Percentiles rank a stretch among this genome's conserved stretches.
phyloP scores from a whole-genome alignment of 2,797 vertebrate genomes.

The Thunnus albacares region DNA sequence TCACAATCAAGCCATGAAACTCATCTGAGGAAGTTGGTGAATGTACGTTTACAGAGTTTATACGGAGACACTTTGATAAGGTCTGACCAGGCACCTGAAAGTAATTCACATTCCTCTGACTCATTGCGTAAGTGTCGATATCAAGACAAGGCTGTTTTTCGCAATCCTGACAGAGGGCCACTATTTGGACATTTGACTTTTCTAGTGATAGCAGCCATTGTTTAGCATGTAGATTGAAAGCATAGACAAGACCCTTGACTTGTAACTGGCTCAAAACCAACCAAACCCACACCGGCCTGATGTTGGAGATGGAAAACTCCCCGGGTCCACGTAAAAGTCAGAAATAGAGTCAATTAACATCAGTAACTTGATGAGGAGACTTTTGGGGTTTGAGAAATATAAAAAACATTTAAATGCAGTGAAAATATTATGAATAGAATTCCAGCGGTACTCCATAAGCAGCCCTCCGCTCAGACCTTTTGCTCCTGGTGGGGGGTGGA shows the following conservation, averaged over 20 bases:
- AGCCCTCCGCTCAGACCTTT: constrained; percentile 61
- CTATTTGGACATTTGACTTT: constrained; percentile 60
- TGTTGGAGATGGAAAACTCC: constrained; percentile 59
- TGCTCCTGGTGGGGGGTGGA: constrained; percentile 66
- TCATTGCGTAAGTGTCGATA: constrained; percentile 30
- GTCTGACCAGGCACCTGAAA: background rate
- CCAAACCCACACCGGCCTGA: constrained; percentile 25
- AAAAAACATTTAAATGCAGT: constrained; percentile 63
- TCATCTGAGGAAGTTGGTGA: background rate
- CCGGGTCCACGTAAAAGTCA: constrained; percentile 45
- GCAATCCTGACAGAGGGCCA: constrained; percentile 40
- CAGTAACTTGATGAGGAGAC: constrained; percentile 66
- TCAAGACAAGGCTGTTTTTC: constrained; percentile 43
- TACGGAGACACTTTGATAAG: constrained; percentile 3
- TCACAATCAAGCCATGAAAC: constrained; percentile 12
- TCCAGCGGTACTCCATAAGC: constrained; percentile 65
- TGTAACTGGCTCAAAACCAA: constrained; percentile 29
- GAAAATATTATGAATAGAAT: constrained; percentile 84
- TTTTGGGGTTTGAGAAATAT: constrained; percentile 64
- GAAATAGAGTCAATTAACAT: constrained; percentile 74
- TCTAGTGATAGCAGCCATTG: constrained; percentile 57
- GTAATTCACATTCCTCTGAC: constrained; percentile 8
- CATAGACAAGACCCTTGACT: constrained; percentile 44
- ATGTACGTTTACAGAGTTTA: background rate
- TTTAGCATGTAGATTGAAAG: constrained; percentile 28